phyloP scores from a whole-genome alignment of 2,797 vertebrate species.

The Thripadectes ignobilis region DNA sequence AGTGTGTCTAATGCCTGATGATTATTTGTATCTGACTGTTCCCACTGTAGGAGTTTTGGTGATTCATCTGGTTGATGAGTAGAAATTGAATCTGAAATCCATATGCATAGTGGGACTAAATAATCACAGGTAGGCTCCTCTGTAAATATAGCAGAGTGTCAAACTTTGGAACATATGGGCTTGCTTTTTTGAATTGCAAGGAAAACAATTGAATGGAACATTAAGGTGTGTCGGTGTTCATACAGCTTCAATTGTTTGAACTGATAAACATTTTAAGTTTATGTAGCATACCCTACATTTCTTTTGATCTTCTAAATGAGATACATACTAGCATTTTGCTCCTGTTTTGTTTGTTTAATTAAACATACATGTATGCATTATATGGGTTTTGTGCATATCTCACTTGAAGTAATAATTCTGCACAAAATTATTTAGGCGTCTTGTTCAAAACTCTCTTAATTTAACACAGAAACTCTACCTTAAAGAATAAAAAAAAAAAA shows the following conservation, averaged over 20 bases:
- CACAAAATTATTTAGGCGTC: background rate
- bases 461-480: background rate
- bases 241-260: background rate
- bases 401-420: background rate
- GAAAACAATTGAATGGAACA: background rate
- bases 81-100: background rate
- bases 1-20: background rate
- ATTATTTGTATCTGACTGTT: background rate
- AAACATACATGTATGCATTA: rapidly evolving
- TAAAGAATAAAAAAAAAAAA: background rate
- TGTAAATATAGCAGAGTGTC: rapidly evolving
- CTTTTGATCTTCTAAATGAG: background rate
- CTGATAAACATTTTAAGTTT: background rate
- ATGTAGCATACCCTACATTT: background rate
- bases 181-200: background rate
- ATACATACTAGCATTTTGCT: background rate
- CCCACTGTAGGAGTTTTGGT: background rate
- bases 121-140: background rate
- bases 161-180: background rate
- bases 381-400: background rate
- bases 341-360: background rate
- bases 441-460: background rate
- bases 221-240: background rate
- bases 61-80: background rate
- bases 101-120: background rate